Percentiles rank a stretch among this genome's conserved stretches.
Evolutionary conservation across 2,888 invertebrate genomes (phyloP).

Genomic region (Drosophila kokeensis): DNA sequence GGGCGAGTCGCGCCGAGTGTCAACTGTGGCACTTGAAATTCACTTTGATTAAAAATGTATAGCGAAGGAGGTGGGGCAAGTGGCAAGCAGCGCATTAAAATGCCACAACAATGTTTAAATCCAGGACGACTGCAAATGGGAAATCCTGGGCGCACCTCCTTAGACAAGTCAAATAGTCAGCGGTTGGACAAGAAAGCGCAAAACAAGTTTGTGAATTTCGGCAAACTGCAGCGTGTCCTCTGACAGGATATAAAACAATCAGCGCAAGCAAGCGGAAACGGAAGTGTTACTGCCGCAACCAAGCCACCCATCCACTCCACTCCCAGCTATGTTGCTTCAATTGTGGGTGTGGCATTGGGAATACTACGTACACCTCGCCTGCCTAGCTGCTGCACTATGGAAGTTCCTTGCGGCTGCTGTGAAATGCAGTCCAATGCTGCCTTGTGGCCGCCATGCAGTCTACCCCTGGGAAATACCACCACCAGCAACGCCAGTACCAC

Average conservation of each 20-base stretch:
- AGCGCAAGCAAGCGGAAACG: constrained; percentile 83
- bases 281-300: constrained; percentile 68
- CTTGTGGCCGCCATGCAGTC: constrained; percentile 46
- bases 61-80: constrained; percentile 3
- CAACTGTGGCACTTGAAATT: constrained; percentile 72
- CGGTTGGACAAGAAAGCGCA: constrained; percentile 71
- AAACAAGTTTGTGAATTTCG: constrained; percentile 79
- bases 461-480: constrained; percentile 27
- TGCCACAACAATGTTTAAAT: constrained; percentile 65
- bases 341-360: constrained; percentile 61
- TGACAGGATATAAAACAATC: constrained; percentile 84
- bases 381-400: constrained; percentile 21
- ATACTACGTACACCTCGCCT: constrained; percentile 13
- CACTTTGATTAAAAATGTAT: constrained; percentile 80
- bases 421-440: constrained; percentile 71
- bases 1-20: constrained; percentile 17
- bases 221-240: constrained; percentile 74
- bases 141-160: constrained; percentile 37
- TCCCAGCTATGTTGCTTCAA: constrained; percentile 58
- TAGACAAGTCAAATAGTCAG: constrained; percentile 70
- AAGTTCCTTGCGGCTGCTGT: constrained; percentile 55
- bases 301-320: neutral
- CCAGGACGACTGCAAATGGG: constrained; percentile 29
- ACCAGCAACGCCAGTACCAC: neutral
- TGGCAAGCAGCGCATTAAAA: constrained; percentile 53